phyloP scores from a whole-genome alignment of 2,113 vertebrate genomes.

The Coregonus clupeaformis region DNA sequence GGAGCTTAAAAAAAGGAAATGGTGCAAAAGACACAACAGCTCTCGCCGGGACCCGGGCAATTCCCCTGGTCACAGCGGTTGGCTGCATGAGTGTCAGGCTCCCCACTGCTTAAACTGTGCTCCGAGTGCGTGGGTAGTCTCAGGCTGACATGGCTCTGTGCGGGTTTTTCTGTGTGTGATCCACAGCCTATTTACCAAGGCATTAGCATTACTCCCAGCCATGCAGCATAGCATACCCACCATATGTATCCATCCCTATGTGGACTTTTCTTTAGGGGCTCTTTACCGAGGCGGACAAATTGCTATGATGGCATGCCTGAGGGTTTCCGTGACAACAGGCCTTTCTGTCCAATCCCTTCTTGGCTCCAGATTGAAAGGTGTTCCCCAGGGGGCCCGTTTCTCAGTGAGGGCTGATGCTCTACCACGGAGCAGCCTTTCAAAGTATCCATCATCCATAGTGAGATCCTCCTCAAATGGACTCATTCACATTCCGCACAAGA shows the following conservation, averaged over 20 bases:
- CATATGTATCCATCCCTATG: constrained; percentile 41
- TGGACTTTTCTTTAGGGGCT: constrained; percentile 48
- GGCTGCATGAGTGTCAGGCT: constrained; percentile 48
- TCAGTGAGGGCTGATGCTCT: constrained; percentile 58
- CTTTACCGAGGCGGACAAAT: constrained; percentile 50
- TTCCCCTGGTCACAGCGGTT: constrained; percentile 59
- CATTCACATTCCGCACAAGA: constrained; percentile 66
- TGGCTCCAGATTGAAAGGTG: constrained; percentile 69
- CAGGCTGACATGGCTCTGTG: constrained; percentile 15
- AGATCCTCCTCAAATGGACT: constrained; percentile 68
- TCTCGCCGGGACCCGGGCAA: constrained; percentile 54
- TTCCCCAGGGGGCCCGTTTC: constrained; percentile 69
- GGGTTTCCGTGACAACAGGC: constrained; percentile 72
- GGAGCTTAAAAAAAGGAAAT: constrained; percentile 54
- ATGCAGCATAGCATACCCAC: constrained; percentile 11
- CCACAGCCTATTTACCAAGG: constrained; percentile 43
- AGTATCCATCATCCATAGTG: constrained; percentile 60
- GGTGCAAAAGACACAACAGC: constrained; percentile 66
- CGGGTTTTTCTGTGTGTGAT: constrained; percentile 30
- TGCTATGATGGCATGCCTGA: constrained; percentile 54
- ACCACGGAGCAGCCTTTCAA: constrained; percentile 57
- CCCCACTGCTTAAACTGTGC: constrained; percentile 53
- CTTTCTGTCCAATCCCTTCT: constrained; percentile 58
- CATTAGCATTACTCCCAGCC: constrained; percentile 46
- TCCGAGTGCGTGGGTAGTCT: constrained; percentile 25